phyloP scores from a whole-genome alignment of 2,888 invertebrate species.

The Agrypnus murinus region DNA sequence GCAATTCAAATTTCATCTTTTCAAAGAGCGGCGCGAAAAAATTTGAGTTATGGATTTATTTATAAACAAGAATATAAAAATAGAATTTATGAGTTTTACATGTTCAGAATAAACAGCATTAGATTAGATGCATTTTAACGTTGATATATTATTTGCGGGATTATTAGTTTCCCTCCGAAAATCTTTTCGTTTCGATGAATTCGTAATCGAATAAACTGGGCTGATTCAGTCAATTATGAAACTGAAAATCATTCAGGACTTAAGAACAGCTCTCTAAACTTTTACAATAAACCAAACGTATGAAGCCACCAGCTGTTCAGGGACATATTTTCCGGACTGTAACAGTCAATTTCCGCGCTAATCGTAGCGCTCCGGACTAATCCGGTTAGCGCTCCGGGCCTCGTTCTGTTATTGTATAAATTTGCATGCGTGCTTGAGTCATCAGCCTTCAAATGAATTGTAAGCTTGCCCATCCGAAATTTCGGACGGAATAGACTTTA shows the following conservation, averaged over 20 bases:
- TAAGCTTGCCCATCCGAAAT: slow-evolving; percentile 41
- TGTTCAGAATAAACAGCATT: too few relatives aligned
- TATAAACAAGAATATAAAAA: not conserved
- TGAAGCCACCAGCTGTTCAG: slow-evolving; percentile 59
- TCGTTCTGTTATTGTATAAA: slow-evolving; percentile 64
- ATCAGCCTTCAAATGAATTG: slow-evolving; percentile 43
- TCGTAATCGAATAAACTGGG: too few relatives aligned
- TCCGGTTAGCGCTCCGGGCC: slow-evolving; percentile 63
- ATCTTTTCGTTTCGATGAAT: too few relatives aligned
- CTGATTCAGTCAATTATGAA: not conserved
- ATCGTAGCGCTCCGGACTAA: slow-evolving; percentile 64
- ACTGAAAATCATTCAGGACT: slow-evolving; percentile 1
- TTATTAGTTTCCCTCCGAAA: too few relatives aligned
- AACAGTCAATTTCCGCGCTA: slow-evolving; percentile 67
- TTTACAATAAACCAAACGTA: slow-evolving; percentile 52
- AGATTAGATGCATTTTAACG: too few relatives aligned
- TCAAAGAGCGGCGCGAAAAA: not conserved
- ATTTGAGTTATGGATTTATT: not conserved
- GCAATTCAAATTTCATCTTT: not conserved
- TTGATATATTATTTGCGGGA: too few relatives aligned
- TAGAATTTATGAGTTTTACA: not conserved
- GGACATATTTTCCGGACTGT: slow-evolving; percentile 63
- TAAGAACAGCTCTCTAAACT: slow-evolving; percentile 44
- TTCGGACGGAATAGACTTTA: slow-evolving; percentile 8
- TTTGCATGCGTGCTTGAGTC: slow-evolving; percentile 60